phyloP scores from a whole-genome alignment of 2,113 vertebrate genomes.

The Prinia subflava region DNA sequence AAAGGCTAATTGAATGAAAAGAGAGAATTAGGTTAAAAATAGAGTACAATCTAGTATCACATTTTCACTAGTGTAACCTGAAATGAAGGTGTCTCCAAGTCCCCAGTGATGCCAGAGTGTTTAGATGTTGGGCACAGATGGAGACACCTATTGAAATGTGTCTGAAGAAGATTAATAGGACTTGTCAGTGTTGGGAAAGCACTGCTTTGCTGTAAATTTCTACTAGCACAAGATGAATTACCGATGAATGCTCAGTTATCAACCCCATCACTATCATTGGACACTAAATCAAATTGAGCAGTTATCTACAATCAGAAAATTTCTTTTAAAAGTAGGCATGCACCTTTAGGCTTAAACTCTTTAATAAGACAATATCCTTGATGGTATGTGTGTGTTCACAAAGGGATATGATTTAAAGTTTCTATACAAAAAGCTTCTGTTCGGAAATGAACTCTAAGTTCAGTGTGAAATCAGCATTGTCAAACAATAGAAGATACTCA shows the following conservation, averaged over 20 bases:
- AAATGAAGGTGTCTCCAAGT: conserved; percentile 79
- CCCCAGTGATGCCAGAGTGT: conserved; percentile 72
- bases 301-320: conserved; percentile 85
- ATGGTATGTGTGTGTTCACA: conserved; percentile 16
- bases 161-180: conserved; percentile 90
- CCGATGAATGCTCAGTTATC: conserved; percentile 85
- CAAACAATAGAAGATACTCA: not conserved
- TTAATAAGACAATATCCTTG: conserved; percentile 70
- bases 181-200: conserved; percentile 86
- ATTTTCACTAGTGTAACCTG: conserved; percentile 72
- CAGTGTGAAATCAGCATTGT: not conserved
- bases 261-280: conserved; percentile 84
- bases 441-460: conserved; percentile 5
- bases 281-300: conserved; percentile 85
- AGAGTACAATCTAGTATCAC: conserved; percentile 72
- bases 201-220: conserved; percentile 85
- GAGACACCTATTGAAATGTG: conserved; percentile 88
- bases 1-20: conserved; percentile 78
- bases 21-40: conserved; percentile 78
- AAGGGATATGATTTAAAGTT: conserved; percentile 52
- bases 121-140: conserved; percentile 83
- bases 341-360: conserved; percentile 72
- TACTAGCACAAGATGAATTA: conserved; percentile 87
- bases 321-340: conserved; percentile 76
- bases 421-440: not conserved